Evolutionary conservation across 2,113 vertebrate species (phyloP).

Genomic region (Limnothrissa miodon): DNA sequence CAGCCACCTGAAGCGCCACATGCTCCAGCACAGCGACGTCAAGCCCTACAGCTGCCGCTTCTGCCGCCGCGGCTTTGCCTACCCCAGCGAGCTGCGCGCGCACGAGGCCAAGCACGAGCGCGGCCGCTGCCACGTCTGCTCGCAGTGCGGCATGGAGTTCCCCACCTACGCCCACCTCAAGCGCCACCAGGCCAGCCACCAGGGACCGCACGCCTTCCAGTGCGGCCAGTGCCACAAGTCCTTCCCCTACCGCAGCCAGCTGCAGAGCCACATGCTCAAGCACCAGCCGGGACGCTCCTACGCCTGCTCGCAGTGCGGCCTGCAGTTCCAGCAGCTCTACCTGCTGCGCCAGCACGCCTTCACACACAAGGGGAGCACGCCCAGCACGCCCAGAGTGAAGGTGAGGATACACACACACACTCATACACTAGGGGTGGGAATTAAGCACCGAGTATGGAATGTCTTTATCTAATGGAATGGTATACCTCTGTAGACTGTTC

Average conservation of each 20-base stretch:
- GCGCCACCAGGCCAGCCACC: conserved; percentile 92
- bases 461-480: too few species aligned
- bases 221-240: conserved; percentile 94
- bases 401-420: conserved; percentile 17
- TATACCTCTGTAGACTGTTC: too few species aligned
- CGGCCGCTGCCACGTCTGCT: conserved; percentile 90
- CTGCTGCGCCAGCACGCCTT: conserved; percentile 96
- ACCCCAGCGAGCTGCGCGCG: conserved; percentile 94
- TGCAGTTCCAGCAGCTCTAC: conserved; percentile 97
- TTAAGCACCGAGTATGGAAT: too few species aligned
- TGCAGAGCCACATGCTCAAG: conserved; percentile 95
- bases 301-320: conserved; percentile 93
- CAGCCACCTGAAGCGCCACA: conserved; percentile 97
- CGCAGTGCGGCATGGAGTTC: conserved; percentile 95
- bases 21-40: conserved; percentile 93
- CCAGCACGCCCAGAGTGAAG: conserved; percentile 23
- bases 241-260: conserved; percentile 95
- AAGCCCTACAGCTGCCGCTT: conserved; percentile 98
- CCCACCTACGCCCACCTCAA: conserved; percentile 95
- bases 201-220: conserved; percentile 93
- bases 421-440: neutral
- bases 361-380: conserved; percentile 81
- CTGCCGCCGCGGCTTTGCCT: conserved; percentile 92
- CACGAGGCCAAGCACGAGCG: conserved; percentile 95
- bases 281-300: conserved; percentile 91